A percentile compares a stretch with the other conserved stretches of the same genome.
phyloP scores from a whole-genome alignment of 2,888 invertebrate genomes.

The Eupsilia transversa region DNA sequence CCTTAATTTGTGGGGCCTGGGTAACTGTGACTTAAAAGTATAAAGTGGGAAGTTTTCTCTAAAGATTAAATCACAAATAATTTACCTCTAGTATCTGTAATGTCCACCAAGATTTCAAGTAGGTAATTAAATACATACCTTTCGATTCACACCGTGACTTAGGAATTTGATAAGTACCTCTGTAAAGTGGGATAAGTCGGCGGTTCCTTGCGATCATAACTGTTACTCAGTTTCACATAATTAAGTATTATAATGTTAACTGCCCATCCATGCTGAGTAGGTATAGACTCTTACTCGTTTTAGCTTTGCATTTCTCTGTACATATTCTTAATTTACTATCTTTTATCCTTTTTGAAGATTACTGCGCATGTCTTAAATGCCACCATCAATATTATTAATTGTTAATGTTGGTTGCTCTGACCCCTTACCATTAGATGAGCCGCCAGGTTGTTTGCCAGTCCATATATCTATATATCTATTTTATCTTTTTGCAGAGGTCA shows the following conservation, averaged over 20 bases:
- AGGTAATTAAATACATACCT: not conserved
- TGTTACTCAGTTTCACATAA: no score
- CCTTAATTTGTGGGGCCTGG: not conserved
- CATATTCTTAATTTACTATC: not conserved
- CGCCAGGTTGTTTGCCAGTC: not conserved
- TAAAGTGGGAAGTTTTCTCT: not conserved
- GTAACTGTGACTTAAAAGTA: not conserved
- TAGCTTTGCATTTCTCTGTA: not conserved
- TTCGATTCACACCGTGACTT: not conserved
- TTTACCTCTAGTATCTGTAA: not conserved
- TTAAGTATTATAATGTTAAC: not conserved
- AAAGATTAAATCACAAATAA: not conserved
- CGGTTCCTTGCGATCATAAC: not conserved
- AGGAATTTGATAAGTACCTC: not conserved
- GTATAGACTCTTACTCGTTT: not conserved
- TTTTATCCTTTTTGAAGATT: not conserved
- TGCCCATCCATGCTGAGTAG: not conserved
- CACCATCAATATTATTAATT: not conserved
- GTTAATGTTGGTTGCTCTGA: not conserved
- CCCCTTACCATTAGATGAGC: not conserved
- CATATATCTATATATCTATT: not conserved
- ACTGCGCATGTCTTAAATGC: not conserved
- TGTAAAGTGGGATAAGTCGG: not conserved
- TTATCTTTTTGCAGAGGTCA: conserved; percentile 92
- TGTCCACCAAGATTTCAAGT: not conserved